These are phyloP conservation scores for Nomada fabriciana DNA, from an alignment of 2,888 invertebrate species.

Conservation along the genomic window DNA sequence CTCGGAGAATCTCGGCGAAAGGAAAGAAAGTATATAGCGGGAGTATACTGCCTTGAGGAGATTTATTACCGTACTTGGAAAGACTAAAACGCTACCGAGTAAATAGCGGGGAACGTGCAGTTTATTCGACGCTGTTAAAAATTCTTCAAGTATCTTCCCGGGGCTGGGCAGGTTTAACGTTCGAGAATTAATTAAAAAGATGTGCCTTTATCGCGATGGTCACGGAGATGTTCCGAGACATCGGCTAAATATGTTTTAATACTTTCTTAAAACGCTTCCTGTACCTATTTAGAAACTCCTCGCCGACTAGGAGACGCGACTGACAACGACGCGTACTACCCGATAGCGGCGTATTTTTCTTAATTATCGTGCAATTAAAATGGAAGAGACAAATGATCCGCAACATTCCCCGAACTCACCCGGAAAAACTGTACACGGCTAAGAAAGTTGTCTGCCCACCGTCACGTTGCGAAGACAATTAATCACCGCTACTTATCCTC, in stretches of 20 bases:
- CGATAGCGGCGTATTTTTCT: too few species aligned
- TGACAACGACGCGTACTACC: too few species aligned
- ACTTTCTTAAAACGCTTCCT: neutral
- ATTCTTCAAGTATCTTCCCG: constrained; percentile 54
- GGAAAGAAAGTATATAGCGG: constrained; percentile 53
- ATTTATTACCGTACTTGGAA: constrained; percentile 59
- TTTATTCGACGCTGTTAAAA: constrained; percentile 59
- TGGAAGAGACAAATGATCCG: neutral
- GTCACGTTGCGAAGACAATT: neutral
- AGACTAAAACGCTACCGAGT: constrained; percentile 57
- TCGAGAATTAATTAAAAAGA: constrained; percentile 56
- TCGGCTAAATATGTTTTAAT: neutral
- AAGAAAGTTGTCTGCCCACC: neutral
- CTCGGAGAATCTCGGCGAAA: constrained; percentile 55
- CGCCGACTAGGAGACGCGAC: neutral
- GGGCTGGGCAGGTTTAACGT: constrained; percentile 25
- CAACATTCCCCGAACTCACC: too few species aligned
- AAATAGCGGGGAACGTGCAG: constrained; percentile 58
- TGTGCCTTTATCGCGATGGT: constrained; percentile 35
- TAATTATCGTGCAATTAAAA: too few species aligned
- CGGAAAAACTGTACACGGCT: neutral
- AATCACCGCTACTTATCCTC: neutral
- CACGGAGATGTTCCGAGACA: constrained; percentile 9
- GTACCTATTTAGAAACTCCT: neutral
- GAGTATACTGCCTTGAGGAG: constrained; percentile 57